phyloP scores from a whole-genome alignment of 2,113 vertebrate genomes.

The Xenotilapia flavipinnis region DNA sequence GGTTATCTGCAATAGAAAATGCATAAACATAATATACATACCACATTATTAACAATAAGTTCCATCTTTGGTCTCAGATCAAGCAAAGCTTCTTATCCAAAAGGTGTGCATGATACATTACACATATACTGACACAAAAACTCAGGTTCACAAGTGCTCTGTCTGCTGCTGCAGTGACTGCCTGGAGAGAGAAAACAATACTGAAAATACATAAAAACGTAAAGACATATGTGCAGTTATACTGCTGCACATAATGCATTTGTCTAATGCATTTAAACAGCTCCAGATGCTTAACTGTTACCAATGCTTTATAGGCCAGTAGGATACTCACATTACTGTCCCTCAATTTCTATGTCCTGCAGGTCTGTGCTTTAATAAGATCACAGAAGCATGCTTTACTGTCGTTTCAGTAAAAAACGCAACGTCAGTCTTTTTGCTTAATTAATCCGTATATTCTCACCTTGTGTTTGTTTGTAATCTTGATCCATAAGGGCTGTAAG shows the following conservation, averaged over 20 bases:
- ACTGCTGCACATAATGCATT: neutral
- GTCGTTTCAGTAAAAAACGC: neutral
- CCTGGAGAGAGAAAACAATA: neutral
- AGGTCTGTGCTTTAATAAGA: conserved; percentile 15
- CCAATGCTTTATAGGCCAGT: neutral
- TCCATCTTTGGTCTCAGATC: conserved; percentile 23
- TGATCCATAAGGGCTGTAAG: conserved; percentile 21
- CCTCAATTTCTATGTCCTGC: conserved; percentile 36
- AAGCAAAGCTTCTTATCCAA: conserved; percentile 43
- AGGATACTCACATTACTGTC: conserved; percentile 48
- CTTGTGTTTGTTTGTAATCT: conserved; percentile 29
- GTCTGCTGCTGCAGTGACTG: neutral
- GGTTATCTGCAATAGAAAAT: conserved; percentile 34
- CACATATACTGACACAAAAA: conserved; percentile 17
- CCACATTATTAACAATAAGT: conserved; percentile 35
- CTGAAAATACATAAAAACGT: neutral
- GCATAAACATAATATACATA: conserved; percentile 56
- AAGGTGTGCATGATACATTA: conserved; percentile 28
- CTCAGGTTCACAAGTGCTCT: conserved; percentile 20
- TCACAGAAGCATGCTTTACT: neutral
- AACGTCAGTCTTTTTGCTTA: neutral
- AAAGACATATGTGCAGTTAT: neutral
- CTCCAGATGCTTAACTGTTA: neutral
- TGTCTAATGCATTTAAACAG: neutral
- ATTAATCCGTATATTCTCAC: neutral